These are phyloP conservation scores for Venustoraphidia nigricollis DNA, from an alignment of 2,888 invertebrate species.

Conservation along the genomic window DNA sequence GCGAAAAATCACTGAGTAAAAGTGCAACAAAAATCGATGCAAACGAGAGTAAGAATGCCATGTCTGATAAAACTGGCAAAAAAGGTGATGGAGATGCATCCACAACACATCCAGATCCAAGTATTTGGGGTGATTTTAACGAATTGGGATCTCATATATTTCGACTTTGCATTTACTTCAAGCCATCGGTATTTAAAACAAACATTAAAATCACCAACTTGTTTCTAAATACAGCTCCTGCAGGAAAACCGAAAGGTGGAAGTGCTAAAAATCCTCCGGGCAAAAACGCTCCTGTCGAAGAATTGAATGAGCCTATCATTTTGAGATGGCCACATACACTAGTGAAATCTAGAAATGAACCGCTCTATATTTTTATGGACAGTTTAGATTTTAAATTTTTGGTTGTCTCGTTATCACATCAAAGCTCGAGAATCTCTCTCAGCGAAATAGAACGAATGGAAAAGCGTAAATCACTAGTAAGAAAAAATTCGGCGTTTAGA, in stretches of 20 bases:
- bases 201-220: conserved; percentile 7
- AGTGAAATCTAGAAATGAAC: conserved; percentile 18
- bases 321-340: conserved; percentile 12
- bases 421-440: conserved; percentile 9
- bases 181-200: conserved; percentile 18
- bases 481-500: no score
- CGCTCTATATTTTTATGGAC: conserved; percentile 21
- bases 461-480: no score
- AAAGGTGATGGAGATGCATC: neutral
- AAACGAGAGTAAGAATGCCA: conserved; percentile 1
- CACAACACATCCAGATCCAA: conserved; percentile 14
- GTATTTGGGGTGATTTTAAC: conserved; percentile 21
- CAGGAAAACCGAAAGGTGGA: conserved; percentile 5
- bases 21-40: conserved; percentile 7
- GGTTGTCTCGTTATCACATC: conserved; percentile 18
- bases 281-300: conserved; percentile 7
- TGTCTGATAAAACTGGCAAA: neutral
- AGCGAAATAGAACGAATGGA: no score
- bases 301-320: conserved; percentile 6
- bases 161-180: conserved; percentile 19
- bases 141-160: conserved; percentile 16
- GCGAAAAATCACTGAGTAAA: conserved; percentile 10
- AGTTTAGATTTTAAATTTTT: conserved; percentile 19
- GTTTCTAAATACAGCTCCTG: neutral
- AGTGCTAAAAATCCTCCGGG: neutral